phyloP scores from a whole-genome alignment of 1,140 invertebrate species.

The Calliphora vicina region DNA sequence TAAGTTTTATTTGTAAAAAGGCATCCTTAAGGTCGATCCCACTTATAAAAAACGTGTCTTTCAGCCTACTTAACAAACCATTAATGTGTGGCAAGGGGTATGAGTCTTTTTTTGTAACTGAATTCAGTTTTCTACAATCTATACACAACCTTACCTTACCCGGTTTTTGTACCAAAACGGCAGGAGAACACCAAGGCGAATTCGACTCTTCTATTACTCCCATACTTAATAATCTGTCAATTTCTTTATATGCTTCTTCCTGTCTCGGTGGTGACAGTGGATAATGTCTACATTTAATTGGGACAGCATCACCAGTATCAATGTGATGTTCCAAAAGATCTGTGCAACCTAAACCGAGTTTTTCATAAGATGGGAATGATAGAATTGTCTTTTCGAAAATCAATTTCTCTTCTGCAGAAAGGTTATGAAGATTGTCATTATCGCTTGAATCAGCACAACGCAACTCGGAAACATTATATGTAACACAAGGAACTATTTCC shows the following conservation, averaged over 20 bases:
- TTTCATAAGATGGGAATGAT: slow-evolving; percentile 23
- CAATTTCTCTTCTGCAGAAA: not conserved
- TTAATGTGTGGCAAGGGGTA: slow-evolving; percentile 40
- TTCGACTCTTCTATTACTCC: slow-evolving; percentile 25
- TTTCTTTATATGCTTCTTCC: not conserved
- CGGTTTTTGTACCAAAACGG: slow-evolving; percentile 15
- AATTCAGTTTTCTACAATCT: slow-evolving; percentile 59
- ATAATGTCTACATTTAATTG: slow-evolving; percentile 25
- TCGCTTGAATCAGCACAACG: too few species aligned
- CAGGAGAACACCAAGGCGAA: slow-evolving; percentile 22
- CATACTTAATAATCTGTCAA: not conserved
- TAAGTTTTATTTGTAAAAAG: slow-evolving; percentile 27
- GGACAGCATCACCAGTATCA: slow-evolving; percentile 21
- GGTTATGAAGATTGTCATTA: not conserved
- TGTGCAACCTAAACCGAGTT: slow-evolving; percentile 33
- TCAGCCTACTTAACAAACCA: too few species aligned
- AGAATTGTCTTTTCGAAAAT: not conserved
- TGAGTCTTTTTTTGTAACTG: slow-evolving; percentile 55
- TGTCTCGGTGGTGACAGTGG: slow-evolving; percentile 22
- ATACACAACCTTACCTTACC: slow-evolving; percentile 51
- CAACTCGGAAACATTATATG: not conserved
- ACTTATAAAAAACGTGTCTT: too few species aligned
- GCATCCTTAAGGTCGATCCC: too few species aligned
- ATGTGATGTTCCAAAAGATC: slow-evolving; percentile 20
- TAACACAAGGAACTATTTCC: not conserved